Base-by-base conservation (phyloP, 2,888 invertebrate species). In the Scelioninae gen. 2 region DNA sequence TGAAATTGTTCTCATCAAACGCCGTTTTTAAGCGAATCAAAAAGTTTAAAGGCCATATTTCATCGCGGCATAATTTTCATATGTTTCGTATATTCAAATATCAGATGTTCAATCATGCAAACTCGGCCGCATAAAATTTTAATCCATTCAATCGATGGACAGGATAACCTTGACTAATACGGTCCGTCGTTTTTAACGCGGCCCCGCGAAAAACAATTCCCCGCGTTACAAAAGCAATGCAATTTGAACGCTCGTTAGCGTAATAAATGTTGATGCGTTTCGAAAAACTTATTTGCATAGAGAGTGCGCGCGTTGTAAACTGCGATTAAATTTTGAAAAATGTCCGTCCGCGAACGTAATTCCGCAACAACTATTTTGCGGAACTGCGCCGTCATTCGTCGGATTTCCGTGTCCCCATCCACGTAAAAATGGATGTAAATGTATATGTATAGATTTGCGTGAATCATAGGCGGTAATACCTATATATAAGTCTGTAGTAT, bases 61-160 rank as follows among this genome's bases (percentile, higher is more conserved):
- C 28, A 39, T 39, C 39, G 41, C n/a, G n/a, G n/a, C n/a, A n/a
- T n/a, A n/a, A n/a, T 41, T 61, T 41, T 48, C 48, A 46, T 39
- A 48, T 60, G n/a, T 60, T 60, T 43, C 37, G 48, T 48, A 60
- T 37, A 37, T 48, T 46, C 48, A 37, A 60, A 60, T 3, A 39
- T 37, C 28, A 11, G 39, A 60, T 37, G 48, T 60, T 60, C 60
- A 48, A 48, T 60, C 60, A 60, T 60, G 60, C 37, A 39, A 28
- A 60, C 22, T 25, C 16, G 48, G 35, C 13, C 16, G n/a, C 25
- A 60, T 48, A 37, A 25, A 35, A 37, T 16, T 60, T 60, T 60
- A 60, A 60, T 60, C 46, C 28, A 60, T 60, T 60, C 60, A 48
- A 60, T 60, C 37, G 48, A 60, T 46, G n/a, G 58, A 58, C 37